These are phyloP conservation scores for Drosophila nebulosa DNA, from an alignment of 1,140 invertebrate species.

Conservation along the genomic window DNA sequence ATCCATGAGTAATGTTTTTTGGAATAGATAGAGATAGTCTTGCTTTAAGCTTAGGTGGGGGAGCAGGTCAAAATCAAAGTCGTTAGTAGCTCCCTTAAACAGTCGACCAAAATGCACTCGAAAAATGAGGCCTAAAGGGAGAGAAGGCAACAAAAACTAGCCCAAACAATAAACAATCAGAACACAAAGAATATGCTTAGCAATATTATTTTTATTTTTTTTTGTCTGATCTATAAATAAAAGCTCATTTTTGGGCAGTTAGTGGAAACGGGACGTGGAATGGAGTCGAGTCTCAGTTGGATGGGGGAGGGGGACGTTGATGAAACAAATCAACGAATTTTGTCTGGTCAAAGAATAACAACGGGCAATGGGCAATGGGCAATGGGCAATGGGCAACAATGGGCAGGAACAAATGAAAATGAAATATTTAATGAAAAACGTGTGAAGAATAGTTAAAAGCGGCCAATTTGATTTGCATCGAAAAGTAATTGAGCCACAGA, in stretches of 20 bases:
- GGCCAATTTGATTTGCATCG: conserved; percentile 79
- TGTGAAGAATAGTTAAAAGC: conserved; percentile 79
- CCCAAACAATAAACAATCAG: conserved; percentile 58
- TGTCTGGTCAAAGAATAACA: conserved; percentile 30
- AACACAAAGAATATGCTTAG: conserved; percentile 65
- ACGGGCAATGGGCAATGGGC: too few relatives aligned
- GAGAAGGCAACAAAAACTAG: neutral
- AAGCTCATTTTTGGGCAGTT: conserved; percentile 65
- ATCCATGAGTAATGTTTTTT: too few relatives aligned
- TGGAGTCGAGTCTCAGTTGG: too few relatives aligned
- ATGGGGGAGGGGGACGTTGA: too few relatives aligned
- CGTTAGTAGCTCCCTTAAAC: neutral
- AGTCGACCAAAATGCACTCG: neutral
- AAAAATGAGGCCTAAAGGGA: neutral
- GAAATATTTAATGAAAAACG: conserved; percentile 69
- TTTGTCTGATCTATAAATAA: conserved; percentile 61
- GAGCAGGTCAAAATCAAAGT: too few relatives aligned
- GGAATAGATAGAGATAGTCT: too few relatives aligned
- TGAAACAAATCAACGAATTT: conserved; percentile 38
- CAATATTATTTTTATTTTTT: conserved; percentile 51
- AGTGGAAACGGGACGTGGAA: too few relatives aligned
- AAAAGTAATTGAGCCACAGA: conserved; percentile 79
- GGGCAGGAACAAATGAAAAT: conserved; percentile 32
- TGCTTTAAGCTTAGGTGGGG: too few relatives aligned
- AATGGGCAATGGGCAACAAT: too few relatives aligned